Base-by-base conservation (phyloP, 1,140 invertebrate species). In the Drosophila nikananu region DNA sequence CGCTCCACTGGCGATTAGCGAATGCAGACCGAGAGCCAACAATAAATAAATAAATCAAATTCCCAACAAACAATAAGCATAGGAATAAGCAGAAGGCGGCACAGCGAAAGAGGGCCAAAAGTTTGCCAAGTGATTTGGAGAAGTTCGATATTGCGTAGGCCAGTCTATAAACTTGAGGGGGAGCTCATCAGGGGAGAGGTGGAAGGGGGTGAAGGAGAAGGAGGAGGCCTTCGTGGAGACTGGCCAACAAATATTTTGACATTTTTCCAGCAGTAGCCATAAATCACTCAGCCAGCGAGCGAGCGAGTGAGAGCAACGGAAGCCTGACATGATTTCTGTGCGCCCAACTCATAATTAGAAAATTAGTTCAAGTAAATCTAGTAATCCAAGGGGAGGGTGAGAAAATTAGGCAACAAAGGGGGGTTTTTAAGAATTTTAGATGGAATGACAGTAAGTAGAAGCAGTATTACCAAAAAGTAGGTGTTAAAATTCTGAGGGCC, bases 21-120 rank as follows among this genome's bases (percentile, higher is more conserved):
- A 60, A 35, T 44, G 55, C 39, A 66, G 70, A 54, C 51, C 62
- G 48, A 68, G 76, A 59, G 55, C 60, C 74, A 84, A 79, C 67
- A 83, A 86, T 90, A 90, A 90, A 90, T 90, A 90, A 83, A 87
- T 90, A 90, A 90, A 90, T 90, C 86, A 90, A 90, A 83, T 70
- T 81, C 79, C 66, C 61, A 64, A 72, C 46, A 61, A 54, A 59
- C 35, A 62, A 80, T 52, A 12, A 37, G 8, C 60, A 44, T 44
- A 37, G 49, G 5, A 51, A 37, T 3, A 54, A 66, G 49, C 39
- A 74, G 23, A 37, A 66, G 52, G 49, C 19, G 39, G 52, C 46
- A 27, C 9, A 41, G 62, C 55, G 35, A 67, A 68, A 60, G 75
- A 72, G 42, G 49, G 48, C 58, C 58, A 60, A 71, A 78, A 79